Evolutionary conservation across 2,888 invertebrate genomes (phyloP).

Genomic region (Sipunculus nudus): DNA sequence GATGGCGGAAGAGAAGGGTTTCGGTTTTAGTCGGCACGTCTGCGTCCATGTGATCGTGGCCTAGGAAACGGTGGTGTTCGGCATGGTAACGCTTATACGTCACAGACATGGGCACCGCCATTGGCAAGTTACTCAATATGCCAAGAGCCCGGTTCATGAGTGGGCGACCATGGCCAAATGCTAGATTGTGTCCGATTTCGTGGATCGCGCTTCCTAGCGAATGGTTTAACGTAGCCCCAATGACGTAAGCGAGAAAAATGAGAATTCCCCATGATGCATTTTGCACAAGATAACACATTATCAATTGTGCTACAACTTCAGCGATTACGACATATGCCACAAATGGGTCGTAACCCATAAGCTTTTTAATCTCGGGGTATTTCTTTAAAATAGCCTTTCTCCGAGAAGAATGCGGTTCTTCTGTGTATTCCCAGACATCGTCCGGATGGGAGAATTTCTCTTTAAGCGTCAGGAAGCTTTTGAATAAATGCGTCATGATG

Average conservation of each 20-base stretch:
- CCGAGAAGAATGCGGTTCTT: conserved; percentile 95
- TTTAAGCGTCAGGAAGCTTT: conserved; percentile 19
- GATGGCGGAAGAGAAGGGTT: conserved; percentile 57
- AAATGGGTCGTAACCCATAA: conserved; percentile 63
- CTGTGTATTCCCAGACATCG: conserved; percentile 87
- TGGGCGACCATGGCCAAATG: conserved; percentile 61
- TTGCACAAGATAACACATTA: conserved; percentile 36
- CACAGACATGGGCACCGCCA: conserved; percentile 63
- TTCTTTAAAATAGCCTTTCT: conserved; percentile 84
- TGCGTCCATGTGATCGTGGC: conserved; percentile 63
- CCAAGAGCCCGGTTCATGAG: conserved; percentile 59
- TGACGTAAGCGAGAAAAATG: conserved; percentile 50
- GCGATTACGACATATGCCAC: conserved; percentile 53
- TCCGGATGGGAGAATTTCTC: conserved; percentile 37
- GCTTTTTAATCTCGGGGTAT: conserved; percentile 64
- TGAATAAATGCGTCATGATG: conserved; percentile 16
- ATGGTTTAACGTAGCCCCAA: conserved; percentile 61
- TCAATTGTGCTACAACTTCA: conserved; percentile 53
- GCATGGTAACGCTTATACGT: conserved; percentile 66
- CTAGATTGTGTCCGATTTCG: conserved; percentile 66
- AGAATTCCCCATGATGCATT: conserved; percentile 56
- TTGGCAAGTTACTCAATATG: conserved; percentile 61
- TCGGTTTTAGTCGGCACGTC: conserved; percentile 65
- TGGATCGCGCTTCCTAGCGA: conserved; percentile 65
- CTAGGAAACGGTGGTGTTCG: conserved; percentile 64